Percentiles rank a stretch among this genome's conserved stretches.
Evolutionary conservation across 1,140 invertebrate genomes (phyloP).

Genomic region (Aphis craccivora): DNA sequence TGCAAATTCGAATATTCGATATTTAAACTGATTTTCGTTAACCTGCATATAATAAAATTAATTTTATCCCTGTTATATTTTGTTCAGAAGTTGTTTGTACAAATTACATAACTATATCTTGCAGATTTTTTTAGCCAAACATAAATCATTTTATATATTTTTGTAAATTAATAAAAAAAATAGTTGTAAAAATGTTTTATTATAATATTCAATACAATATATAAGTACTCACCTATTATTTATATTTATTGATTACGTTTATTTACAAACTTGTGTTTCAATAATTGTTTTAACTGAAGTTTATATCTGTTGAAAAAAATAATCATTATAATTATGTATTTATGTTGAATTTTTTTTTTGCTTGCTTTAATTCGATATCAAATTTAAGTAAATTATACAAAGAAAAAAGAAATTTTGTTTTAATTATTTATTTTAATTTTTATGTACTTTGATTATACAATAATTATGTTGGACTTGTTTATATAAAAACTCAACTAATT

Average conservation of each 20-base stretch:
- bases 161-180: neutral
- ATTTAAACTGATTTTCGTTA: neutral
- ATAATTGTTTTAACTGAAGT: neutral
- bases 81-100: neutral
- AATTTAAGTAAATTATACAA: neutral
- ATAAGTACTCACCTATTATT: neutral
- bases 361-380: neutral
- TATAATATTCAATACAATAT: neutral
- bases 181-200: neutral
- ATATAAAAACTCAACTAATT: neutral
- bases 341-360: neutral
- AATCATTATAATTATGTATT: neutral
- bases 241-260: neutral
- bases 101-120: neutral
- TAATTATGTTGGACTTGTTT: neutral
- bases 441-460: neutral
- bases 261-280: neutral
- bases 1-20: neutral
- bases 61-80: neutral
- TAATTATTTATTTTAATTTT: neutral
- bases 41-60: neutral
- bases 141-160: neutral
- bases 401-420: neutral
- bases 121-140: no score
- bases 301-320: neutral